A percentile compares a stretch with the other conserved stretches of the same genome.
These are phyloP conservation scores for Acrocera orbiculus DNA, from an alignment of 2,888 invertebrate genomes.

Conservation along the genomic window DNA sequence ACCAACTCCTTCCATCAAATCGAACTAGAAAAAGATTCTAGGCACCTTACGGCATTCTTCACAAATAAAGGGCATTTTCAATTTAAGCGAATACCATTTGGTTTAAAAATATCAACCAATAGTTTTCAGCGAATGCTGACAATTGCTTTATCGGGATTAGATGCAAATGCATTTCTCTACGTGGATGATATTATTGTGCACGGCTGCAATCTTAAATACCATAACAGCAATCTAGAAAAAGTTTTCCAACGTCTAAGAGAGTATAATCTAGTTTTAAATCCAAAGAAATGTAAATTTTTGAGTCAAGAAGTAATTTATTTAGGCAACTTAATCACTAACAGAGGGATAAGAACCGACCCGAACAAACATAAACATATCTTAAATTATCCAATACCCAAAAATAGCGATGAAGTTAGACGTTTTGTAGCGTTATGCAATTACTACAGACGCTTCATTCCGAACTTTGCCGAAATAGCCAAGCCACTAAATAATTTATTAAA, in stretches of 20 bases:
- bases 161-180: conserved; percentile 11
- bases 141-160: conserved; percentile 9
- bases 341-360: too few species aligned
- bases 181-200: conserved; percentile 14
- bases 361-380: too few species aligned
- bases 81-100: conserved; percentile 11
- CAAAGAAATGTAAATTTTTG: conserved; percentile 11
- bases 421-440: too few species aligned
- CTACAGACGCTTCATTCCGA: too few species aligned
- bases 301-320: conserved; percentile 12
- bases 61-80: conserved; percentile 10
- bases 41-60: conserved; percentile 11
- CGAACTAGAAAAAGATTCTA: conserved; percentile 6
- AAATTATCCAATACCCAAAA: too few species aligned
- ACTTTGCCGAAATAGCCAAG: too few species aligned
- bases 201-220: conserved; percentile 11
- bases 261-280: conserved; percentile 10
- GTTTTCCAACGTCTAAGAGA: conserved; percentile 6
- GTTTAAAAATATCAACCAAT: conserved; percentile 12
- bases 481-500: too few species aligned
- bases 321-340: too few species aligned
- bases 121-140: conserved; percentile 13
- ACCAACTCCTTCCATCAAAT: conserved; percentile 7
- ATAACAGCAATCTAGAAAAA: conserved; percentile 9
- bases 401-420: too few species aligned